Percentiles rank a stretch among this genome's conserved stretches.
Evolutionary conservation across 2,797 vertebrate genomes (phyloP).

Genomic region (Eutrigla gurnardus): DNA sequence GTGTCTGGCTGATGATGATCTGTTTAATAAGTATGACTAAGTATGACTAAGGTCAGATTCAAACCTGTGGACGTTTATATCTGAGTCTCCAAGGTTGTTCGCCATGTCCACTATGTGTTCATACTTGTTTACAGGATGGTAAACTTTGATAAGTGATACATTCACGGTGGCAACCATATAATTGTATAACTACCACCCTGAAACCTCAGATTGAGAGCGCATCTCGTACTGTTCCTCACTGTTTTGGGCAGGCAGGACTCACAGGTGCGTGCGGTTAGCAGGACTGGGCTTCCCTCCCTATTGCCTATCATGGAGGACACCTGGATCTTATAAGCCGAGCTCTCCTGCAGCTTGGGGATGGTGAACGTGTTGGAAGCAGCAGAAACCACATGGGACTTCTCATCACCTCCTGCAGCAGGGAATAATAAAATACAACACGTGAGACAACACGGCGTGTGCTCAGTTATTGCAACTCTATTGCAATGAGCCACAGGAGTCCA

Average conservation of each 20-base stretch:
- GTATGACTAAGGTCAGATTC: background rate
- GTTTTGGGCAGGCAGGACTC: slow-evolving; percentile 68
- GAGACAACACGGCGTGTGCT: background rate
- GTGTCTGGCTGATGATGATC: background rate
- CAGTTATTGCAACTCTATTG: background rate
- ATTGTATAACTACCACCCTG: background rate
- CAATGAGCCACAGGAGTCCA: slow-evolving; percentile 13
- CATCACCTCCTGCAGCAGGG: slow-evolving; percentile 80
- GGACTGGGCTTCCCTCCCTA: slow-evolving; percentile 82
- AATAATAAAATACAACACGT: slow-evolving; percentile 28
- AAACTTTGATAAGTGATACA: background rate
- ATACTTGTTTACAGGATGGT: background rate
- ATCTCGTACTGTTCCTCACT: slow-evolving; percentile 18
- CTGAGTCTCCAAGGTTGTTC: background rate
- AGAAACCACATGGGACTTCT: slow-evolving; percentile 79
- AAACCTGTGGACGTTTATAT: background rate
- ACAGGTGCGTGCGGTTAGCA: slow-evolving; percentile 88
- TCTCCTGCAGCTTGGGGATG: slow-evolving; percentile 82
- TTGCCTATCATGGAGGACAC: slow-evolving; percentile 79
- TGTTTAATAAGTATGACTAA: background rate
- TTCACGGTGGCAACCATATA: background rate
- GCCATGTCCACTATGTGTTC: background rate
- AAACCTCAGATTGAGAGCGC: background rate
- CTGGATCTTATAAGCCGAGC: slow-evolving; percentile 87
- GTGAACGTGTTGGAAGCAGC: slow-evolving; percentile 77